Evolutionary conservation across 2,888 invertebrate genomes (phyloP).

Genomic region (Leptinotarsa juncta): DNA sequence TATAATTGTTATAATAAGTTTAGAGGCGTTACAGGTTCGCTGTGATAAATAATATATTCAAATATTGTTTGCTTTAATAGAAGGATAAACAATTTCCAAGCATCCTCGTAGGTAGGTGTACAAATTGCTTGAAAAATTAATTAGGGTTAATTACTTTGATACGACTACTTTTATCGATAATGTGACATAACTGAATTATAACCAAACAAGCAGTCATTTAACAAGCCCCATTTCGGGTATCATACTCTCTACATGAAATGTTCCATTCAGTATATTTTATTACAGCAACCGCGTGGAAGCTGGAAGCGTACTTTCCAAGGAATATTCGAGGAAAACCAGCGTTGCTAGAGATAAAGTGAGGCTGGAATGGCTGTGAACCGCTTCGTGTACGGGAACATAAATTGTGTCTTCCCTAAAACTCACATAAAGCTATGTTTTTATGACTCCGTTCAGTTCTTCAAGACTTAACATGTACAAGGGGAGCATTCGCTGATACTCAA

Average conservation of each 20-base stretch:
- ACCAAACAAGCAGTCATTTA: conserved; percentile 1
- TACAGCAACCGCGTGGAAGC: background rate
- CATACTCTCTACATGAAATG: background rate
- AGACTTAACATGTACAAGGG: conserved; percentile 12
- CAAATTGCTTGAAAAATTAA: no score
- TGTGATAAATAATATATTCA: no score
- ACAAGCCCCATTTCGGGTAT: conserved; percentile 1
- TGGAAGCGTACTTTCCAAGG: conserved; percentile 5
- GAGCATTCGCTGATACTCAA: background rate
- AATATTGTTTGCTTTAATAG: no score
- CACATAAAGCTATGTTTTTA: conserved; percentile 8
- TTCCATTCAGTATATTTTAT: conserved; percentile 18
- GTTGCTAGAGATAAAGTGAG: conserved; percentile 24
- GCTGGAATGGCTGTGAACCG: conserved; percentile 19
- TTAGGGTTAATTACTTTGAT: background rate
- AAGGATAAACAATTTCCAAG: no score
- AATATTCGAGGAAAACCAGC: conserved; percentile 21
- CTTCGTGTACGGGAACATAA: conserved; percentile 22
- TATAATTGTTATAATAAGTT: no score
- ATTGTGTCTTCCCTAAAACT: conserved; percentile 16
- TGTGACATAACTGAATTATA: background rate
- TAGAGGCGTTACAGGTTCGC: no score
- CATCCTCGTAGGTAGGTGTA: no score
- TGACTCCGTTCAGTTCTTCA: conserved; percentile 18
- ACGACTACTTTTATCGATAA: background rate